Evolutionary conservation across 2,888 invertebrate species (phyloP).

Genomic region (Coelogynopora nodosa): DNA sequence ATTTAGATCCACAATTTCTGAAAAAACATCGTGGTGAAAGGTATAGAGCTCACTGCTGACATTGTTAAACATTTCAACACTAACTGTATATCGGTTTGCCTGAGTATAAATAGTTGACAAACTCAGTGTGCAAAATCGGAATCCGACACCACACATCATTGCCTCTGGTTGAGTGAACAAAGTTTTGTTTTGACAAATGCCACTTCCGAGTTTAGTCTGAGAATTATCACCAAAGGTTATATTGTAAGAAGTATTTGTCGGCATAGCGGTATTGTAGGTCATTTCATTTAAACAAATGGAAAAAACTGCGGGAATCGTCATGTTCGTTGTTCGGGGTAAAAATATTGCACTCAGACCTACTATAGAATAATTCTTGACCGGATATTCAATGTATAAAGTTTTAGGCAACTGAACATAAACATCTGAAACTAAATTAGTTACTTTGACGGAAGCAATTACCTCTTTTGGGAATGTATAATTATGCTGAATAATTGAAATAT

Average conservation of each 20-base stretch:
- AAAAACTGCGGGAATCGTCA: background rate
- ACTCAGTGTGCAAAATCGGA: background rate
- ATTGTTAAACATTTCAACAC: background rate
- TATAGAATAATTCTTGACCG: background rate
- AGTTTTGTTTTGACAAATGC: background rate
- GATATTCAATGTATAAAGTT: background rate
- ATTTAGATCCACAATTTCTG: background rate
- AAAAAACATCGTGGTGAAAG: background rate
- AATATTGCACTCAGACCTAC: background rate
- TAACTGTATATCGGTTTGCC: background rate
- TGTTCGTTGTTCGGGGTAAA: background rate
- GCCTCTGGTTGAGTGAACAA: background rate
- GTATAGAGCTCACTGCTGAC: background rate
- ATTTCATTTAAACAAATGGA: background rate
- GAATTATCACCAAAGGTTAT: background rate
- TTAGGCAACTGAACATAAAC: background rate
- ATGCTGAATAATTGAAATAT: background rate
- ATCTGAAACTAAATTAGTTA: background rate
- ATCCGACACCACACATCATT: background rate
- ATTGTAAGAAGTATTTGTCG: conserved; percentile 11
- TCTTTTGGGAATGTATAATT: background rate
- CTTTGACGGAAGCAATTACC: background rate
- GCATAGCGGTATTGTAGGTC: background rate
- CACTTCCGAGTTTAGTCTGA: background rate
- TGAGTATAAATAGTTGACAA: background rate